Percentiles rank a stretch among this genome's conserved stretches.
Conservation (phyloP, 1,140 invertebrate species). For the Dufourea novaeangliae region DNA sequence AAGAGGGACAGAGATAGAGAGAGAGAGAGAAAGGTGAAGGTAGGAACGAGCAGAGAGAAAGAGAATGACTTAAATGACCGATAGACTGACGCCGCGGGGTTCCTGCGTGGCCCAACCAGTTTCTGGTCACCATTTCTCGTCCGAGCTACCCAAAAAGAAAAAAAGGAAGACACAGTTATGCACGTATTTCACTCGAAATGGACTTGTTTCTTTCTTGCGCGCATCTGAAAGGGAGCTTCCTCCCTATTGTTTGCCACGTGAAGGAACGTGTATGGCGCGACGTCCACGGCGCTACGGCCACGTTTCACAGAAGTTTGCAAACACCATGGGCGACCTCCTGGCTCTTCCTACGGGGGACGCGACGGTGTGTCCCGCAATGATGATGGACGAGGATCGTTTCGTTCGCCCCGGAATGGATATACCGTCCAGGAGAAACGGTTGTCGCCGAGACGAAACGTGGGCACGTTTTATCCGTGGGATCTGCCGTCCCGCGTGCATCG, state of each 20-base stretch:
- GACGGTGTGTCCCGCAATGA: background rate
- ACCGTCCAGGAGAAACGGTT: no score
- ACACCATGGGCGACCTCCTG: constrained; percentile 40
- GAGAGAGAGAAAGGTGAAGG: constrained; percentile 9
- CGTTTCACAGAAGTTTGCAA: constrained; percentile 65
- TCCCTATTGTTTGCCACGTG: constrained; percentile 55
- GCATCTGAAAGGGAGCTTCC: constrained; percentile 52
- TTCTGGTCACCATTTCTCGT: constrained; percentile 47
- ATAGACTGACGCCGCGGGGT: constrained; percentile 57
- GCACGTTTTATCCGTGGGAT: constrained; percentile 40
- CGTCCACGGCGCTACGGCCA: background rate
- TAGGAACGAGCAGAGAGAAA: background rate
- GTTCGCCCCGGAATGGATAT: no score
- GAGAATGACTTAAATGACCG: constrained; percentile 40
- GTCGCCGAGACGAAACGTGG: background rate
- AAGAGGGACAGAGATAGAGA: background rate
- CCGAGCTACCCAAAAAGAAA: constrained; percentile 24
- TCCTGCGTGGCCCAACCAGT: constrained; percentile 26
- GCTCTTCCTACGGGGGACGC: constrained; percentile 3
- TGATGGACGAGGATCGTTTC: constrained; percentile 43
- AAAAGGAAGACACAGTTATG: constrained; percentile 37
- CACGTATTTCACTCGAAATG: constrained; percentile 49
- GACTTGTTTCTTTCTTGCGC: constrained; percentile 46
- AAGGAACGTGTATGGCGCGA: constrained; percentile 3
- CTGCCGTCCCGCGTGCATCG: constrained; percentile 15